Evolutionary conservation across 2,888 invertebrate genomes (phyloP), one percentile per base, ranked within the genome.

Genomic region (Laspeyria flexula): DNA sequence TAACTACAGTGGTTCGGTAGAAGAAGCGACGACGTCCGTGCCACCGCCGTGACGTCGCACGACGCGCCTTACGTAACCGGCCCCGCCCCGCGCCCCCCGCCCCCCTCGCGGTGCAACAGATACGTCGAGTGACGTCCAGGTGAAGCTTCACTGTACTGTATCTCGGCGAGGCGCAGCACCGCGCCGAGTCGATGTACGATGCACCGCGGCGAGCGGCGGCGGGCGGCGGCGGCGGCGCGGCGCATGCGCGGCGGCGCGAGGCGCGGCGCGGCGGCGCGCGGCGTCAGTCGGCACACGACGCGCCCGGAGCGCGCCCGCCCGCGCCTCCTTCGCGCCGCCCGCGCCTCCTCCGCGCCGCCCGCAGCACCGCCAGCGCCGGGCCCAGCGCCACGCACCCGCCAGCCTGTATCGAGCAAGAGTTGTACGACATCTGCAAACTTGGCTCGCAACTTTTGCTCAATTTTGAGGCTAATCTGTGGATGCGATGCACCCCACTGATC

Each of bases 351-450:
- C 34, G 30, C 43, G 44, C 44, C 45, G 51, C 51, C 42, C 1
- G 5, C 23, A 4, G 35, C 34, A 12, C 35, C 10, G 16, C 23
- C n/a, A 27, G n/a, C 23, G 10, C 34, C 18, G 10, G 18, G 13
- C 37, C 33, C 43, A 44, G 44, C 45, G 54, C 53, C 41, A 43
- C 40, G 41, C 55, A 57, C 43, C 42, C 55, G 29, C 43, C 10
- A 18, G 10, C 15, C 1, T 11, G n/a, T n/a, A 18, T n/a, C 18
- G 18, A n/a, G n/a, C n/a, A 18, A 18, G 18, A 3, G 18, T 18
- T 2, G 3, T 18, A 5, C 18, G 18, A 6, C 1, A 3, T 25
- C n/a, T n/a, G n/a, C n/a, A n/a, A n/a, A n/a, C n/a, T n/a, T n/a
- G n/a, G n/a, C n/a, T n/a, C n/a, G n/a, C n/a, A n/a, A n/a, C n/a